A percentile compares a stretch with the other conserved stretches of the same genome.
These are phyloP conservation scores for Anser cygnoides DNA, from an alignment of 2,113 vertebrate species.

Conservation along the genomic window DNA sequence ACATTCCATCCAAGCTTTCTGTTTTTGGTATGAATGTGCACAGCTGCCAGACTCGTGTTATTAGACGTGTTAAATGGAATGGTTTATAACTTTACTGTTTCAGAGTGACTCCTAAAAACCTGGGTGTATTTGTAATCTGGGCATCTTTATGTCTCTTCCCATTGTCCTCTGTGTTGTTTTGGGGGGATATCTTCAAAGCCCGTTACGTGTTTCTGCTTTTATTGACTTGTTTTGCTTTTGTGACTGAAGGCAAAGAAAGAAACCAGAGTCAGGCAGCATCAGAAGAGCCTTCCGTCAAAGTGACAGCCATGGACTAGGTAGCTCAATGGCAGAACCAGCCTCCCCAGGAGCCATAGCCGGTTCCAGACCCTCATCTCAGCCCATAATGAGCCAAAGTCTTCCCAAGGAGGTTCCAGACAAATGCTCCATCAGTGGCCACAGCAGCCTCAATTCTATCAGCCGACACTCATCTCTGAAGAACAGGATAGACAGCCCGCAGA, in stretches of 20 bases:
- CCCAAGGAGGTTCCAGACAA: slow-evolving; percentile 92
- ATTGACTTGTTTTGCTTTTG: slow-evolving; percentile 77
- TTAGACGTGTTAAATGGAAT: slow-evolving; percentile 10
- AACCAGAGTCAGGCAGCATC: slow-evolving; percentile 89
- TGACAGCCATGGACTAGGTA: slow-evolving; percentile 82
- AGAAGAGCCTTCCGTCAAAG: slow-evolving; percentile 89
- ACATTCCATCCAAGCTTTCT: not conserved
- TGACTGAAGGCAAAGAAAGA: slow-evolving; percentile 90
- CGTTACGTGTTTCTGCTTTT: slow-evolving; percentile 33
- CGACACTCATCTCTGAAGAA: slow-evolving; percentile 96
- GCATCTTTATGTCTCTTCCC: slow-evolving; percentile 24
- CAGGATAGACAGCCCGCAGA: slow-evolving; percentile 93
- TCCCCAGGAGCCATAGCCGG: slow-evolving; percentile 79
- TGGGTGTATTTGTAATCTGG: not conserved
- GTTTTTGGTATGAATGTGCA: not conserved
- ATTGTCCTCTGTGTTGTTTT: slow-evolving; percentile 53
- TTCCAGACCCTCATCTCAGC: slow-evolving; percentile 87
- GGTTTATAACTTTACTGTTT: not conserved
- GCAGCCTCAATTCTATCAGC: slow-evolving; percentile 94
- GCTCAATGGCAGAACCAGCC: slow-evolving; percentile 77
- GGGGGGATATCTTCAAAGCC: slow-evolving; percentile 43
- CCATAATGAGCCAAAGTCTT: slow-evolving; percentile 84
- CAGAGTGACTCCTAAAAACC: not conserved
- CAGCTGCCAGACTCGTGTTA: slow-evolving; percentile 28
- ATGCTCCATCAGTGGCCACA: slow-evolving; percentile 90